A percentile compares a stretch with the other conserved stretches of the same genome.
phyloP scores from a whole-genome alignment of 1,140 invertebrate genomes.

The Caerostris extrusa region DNA sequence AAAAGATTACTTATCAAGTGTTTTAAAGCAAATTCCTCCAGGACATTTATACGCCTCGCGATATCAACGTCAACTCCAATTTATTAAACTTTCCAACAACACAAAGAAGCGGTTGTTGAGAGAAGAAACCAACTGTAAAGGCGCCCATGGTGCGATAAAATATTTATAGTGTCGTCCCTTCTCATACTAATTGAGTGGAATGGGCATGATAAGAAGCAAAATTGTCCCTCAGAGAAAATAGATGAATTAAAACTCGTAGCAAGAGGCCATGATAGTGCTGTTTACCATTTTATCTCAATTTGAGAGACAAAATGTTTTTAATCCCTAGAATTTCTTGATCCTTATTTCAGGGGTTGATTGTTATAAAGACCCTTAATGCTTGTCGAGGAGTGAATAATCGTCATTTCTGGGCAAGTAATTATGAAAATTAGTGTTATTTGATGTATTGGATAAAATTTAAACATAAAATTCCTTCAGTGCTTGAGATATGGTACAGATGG shows the following conservation, averaged over 20 bases:
- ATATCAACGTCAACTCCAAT: too few species aligned
- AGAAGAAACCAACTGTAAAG: too few species aligned
- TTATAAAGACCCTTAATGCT: neutral
- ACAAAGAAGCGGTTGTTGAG: too few species aligned
- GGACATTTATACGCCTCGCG: too few species aligned
- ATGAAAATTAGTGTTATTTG: neutral
- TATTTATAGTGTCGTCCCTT: constrained; percentile 8
- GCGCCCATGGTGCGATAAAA: neutral
- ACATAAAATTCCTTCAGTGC: neutral
- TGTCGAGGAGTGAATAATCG: neutral
- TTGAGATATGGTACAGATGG: too few species aligned
- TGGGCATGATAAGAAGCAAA: constrained; percentile 19
- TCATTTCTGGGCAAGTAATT: neutral
- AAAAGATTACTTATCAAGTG: too few species aligned
- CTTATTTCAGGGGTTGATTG: neutral
- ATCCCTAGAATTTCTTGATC: neutral
- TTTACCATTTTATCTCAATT: constrained; percentile 16
- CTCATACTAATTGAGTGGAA: constrained; percentile 30
- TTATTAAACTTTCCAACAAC: too few species aligned
- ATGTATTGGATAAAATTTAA: neutral
- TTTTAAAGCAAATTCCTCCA: too few species aligned
- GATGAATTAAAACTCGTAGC: constrained; percentile 35
- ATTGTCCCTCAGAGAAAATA: constrained; percentile 16
- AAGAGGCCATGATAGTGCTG: too few species aligned
- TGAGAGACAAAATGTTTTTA: constrained; percentile 1